phyloP scores from a whole-genome alignment of 1,140 invertebrate species.

The Drosophila tani region DNA sequence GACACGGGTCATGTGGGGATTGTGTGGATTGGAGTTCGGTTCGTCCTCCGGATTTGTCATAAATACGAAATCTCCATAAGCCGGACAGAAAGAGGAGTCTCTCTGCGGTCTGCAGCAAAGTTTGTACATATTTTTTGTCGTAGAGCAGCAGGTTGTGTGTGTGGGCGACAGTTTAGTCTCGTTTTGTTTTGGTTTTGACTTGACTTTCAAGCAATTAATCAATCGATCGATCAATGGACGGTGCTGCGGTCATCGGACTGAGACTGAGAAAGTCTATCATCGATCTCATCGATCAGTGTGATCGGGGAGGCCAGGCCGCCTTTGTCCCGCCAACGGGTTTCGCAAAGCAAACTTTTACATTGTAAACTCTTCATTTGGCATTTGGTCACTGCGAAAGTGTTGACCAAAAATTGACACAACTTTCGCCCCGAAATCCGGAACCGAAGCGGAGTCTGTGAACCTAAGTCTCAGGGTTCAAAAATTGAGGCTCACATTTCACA shows the following conservation, averaged over 20 bases:
- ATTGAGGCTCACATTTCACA: conserved; percentile 26
- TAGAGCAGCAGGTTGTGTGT: neutral
- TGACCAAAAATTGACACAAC: conserved; percentile 48
- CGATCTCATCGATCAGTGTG: conserved; percentile 6
- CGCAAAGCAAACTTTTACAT: conserved; percentile 24
- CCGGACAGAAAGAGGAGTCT: neutral
- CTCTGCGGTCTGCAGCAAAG: neutral
- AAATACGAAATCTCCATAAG: conserved; percentile 21
- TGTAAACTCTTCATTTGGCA: conserved; percentile 40
- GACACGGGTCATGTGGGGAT: conserved; percentile 1
- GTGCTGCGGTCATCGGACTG: conserved; percentile 37
- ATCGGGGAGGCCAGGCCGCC: conserved; percentile 3
- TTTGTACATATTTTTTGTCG: neutral
- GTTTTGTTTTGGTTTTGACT: conserved; percentile 10
- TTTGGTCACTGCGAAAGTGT: conserved; percentile 40
- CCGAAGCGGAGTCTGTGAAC: conserved; percentile 1
- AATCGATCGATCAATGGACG: conserved; percentile 11
- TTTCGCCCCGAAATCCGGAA: conserved; percentile 38
- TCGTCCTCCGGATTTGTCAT: conserved; percentile 19
- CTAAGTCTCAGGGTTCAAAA: neutral
- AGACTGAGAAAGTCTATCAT: conserved; percentile 44
- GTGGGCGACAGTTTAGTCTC: conserved; percentile 11
- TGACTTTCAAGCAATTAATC: conserved; percentile 18
- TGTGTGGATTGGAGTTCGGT: neutral
- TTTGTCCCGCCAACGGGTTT: conserved; percentile 42